Evolutionary conservation across 1,140 invertebrate genomes (phyloP), one percentile per base, ranked within the genome.

Genomic region (Lethocerus indicus): DNA sequence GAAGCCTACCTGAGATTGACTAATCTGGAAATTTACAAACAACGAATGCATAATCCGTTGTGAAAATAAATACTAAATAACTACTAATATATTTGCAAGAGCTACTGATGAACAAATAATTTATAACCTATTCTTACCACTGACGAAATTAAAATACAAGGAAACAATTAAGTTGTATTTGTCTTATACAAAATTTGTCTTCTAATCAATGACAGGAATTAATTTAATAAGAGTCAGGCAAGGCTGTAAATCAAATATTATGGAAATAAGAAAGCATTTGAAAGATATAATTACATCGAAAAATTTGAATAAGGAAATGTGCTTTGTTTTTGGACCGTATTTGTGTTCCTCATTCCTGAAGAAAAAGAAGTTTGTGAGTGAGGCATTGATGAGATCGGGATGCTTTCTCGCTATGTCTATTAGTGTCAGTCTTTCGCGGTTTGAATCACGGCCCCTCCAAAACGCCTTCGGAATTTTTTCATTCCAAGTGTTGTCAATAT

Each of bases 331-430:
- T 21, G 87, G 84, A 21, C 90, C 90, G 74, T 93, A 91, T 61
- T 81, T 74, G 43, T 78, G 64, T 63, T 87, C 80, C 65, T 90
- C 73, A 60, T 94, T 77, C 49, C 76, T 75, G 61, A 90, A 97
- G 68, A 97, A 97, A 62, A 97, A 97, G 65, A 96, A 95, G 64
- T 94, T 92, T 3, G 92, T 97, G 4, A 98, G 72, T 0, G 87
- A 88, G 12, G 78, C 91, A 71, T 96, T 91, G 50, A 94, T 79
- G 0, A 93, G 62, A 48, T 90, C 74, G 3, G 87, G 81, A 69
- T 91, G 57, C 52, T 77, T 67, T 56, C 77, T 69, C 0, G 83
- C 74, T 53, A 96, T 74, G 49, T 83, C 77, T 14, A 95, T 79
- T 7, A 97, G 69, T 54, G 88, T 70, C 0, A 98, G 69, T 45